Conservation (phyloP, 1,140 invertebrate species). For the Drosophila ironensis region DNA sequence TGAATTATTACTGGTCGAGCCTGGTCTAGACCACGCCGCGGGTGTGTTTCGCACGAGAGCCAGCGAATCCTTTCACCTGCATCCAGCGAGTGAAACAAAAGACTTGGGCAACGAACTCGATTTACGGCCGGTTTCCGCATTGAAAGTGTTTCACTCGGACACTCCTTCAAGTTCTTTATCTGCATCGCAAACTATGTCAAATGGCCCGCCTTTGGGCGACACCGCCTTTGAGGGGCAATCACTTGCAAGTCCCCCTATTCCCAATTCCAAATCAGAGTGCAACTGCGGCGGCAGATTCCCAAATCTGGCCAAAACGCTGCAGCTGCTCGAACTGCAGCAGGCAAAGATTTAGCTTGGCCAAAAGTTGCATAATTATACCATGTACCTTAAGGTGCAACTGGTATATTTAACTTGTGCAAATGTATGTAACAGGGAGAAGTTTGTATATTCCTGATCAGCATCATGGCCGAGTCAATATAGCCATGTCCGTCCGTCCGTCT, state of each 20-base stretch:
- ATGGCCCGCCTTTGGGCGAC: slow-evolving; percentile 1
- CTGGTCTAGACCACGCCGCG: slow-evolving; percentile 32
- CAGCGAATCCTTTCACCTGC: slow-evolving; percentile 65
- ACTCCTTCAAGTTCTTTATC: slow-evolving; percentile 66
- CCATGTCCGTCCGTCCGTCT: no score
- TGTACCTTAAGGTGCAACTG: no score
- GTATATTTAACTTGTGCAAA: no score
- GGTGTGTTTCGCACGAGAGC: slow-evolving; percentile 55
- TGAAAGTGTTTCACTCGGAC: slow-evolving; percentile 48
- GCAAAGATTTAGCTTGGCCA: slow-evolving; percentile 18
- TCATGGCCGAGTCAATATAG: no score
- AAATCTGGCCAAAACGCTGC: slow-evolving; percentile 29
- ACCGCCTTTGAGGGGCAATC: slow-evolving; percentile 40
- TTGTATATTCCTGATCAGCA: no score
- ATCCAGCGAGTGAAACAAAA: slow-evolving; percentile 56
- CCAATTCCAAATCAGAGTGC: slow-evolving; percentile 12
- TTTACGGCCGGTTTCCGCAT: slow-evolving; percentile 45
- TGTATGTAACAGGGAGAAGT: no score
- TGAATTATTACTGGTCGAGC: slow-evolving; percentile 47
- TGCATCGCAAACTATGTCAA: slow-evolving; percentile 35
- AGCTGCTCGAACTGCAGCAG: slow-evolving; percentile 48
- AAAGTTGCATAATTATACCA: slow-evolving; percentile 69
- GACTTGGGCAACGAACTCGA: slow-evolving; percentile 74
- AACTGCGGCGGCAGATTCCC: slow-evolving; percentile 27
- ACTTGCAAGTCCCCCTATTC: no score